These are phyloP conservation scores for Chrysolina americana DNA, from an alignment of 2,888 invertebrate genomes.

Conservation along the genomic window DNA sequence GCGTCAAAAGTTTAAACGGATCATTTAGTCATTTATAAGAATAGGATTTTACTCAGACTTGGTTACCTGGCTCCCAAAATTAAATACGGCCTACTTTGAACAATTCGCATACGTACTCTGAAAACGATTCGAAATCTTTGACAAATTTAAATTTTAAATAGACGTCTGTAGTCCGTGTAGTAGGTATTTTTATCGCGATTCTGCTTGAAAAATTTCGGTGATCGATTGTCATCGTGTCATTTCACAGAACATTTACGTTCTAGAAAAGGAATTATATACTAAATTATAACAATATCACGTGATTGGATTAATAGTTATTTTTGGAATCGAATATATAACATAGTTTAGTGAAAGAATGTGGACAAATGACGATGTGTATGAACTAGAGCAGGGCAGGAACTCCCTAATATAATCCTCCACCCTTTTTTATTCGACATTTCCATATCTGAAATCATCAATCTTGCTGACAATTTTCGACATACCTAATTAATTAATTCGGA, in stretches of 20 bases:
- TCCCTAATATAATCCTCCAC: conserved; percentile 13
- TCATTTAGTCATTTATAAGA: conserved; percentile 42
- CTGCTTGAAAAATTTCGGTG: conserved; percentile 7
- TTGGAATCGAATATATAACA: conserved; percentile 48
- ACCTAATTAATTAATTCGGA: too few relatives aligned
- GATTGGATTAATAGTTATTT: conserved; percentile 48
- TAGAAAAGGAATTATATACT: conserved; percentile 39
- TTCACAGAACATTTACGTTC: conserved; percentile 30
- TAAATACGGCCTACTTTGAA: conserved; percentile 63
- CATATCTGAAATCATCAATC: too few relatives aligned
- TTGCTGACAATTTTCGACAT: too few relatives aligned
- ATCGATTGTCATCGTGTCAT: conserved; percentile 13
- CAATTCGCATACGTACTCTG: conserved; percentile 9
- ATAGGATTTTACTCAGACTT: conserved; percentile 44
- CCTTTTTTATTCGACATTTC: not conserved
- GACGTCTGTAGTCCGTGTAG: too few relatives aligned
- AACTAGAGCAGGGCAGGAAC: not conserved
- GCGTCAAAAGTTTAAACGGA: conserved; percentile 41
- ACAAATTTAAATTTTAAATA: not conserved
- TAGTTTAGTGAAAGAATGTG: conserved; percentile 30
- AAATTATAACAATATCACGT: conserved; percentile 49
- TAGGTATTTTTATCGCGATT: not conserved
- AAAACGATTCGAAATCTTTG: not conserved
- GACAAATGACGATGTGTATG: conserved; percentile 4
- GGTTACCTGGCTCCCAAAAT: conserved; percentile 59